These are phyloP conservation scores for Elanoides forficatus DNA, from an alignment of 2,113 vertebrate species.

Conservation along the genomic window DNA sequence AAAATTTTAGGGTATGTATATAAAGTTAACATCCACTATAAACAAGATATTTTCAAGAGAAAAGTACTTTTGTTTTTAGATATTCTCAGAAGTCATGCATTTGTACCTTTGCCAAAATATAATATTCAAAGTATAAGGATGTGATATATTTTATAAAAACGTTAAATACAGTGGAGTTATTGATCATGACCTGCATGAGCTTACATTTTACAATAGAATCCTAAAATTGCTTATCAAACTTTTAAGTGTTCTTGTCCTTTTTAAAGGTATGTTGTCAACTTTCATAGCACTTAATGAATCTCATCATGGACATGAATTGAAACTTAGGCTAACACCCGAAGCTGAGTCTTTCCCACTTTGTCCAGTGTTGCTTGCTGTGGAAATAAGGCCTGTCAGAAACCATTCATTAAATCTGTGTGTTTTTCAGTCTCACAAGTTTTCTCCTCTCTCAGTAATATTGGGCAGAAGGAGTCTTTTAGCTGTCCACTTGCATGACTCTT, in stretches of 20 bases:
- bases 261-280: background rate
- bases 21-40: background rate
- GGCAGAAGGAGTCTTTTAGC: background rate
- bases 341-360: background rate
- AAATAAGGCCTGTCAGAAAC: background rate
- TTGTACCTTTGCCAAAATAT: background rate
- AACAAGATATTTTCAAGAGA: background rate
- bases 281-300: background rate
- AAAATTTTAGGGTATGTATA: background rate
- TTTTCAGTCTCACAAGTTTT: background rate
- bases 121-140: background rate
- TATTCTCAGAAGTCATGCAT: background rate
- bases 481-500: background rate
- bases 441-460: background rate
- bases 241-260: background rate
- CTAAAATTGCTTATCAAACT: background rate
- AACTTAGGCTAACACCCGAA: background rate
- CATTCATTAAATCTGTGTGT: background rate
- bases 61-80: background rate
- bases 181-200: background rate
- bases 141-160: background rate
- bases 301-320: background rate
- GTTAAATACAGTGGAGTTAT: background rate
- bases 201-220: background rate
- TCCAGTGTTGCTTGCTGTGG: background rate